These are phyloP conservation scores for Zoanthus sansibaricus DNA, from an alignment of 92 coral and sea anemone genomes.

Conservation along the genomic window DNA sequence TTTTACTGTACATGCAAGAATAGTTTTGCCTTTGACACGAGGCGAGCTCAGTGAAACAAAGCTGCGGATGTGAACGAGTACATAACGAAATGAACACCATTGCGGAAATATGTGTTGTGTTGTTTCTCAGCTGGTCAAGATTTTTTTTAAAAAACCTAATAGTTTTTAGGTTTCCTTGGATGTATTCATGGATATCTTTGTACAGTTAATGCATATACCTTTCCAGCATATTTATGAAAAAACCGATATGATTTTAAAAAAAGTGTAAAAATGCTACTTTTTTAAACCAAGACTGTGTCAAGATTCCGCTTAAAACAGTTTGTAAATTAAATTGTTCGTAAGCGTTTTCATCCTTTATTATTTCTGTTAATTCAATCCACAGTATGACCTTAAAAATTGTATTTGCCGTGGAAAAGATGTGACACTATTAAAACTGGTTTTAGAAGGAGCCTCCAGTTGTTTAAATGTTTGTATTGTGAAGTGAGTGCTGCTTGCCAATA, in stretches of 20 bases:
- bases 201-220: constrained; percentile 8
- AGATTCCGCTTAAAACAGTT: not conserved
- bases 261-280: not conserved
- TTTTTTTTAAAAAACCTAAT: no score
- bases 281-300: not conserved
- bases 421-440: not conserved
- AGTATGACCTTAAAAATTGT: not conserved
- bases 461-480: not conserved
- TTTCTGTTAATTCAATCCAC: not conserved
- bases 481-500: no score
- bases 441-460: not conserved
- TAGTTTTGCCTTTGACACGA: not conserved
- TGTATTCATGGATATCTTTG: not conserved
- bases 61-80: constrained; percentile 4
- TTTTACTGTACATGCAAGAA: not conserved
- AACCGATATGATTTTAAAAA: constrained; percentile 1
- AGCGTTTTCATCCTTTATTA: not conserved
- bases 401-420: not conserved
- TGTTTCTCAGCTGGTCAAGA: not conserved
- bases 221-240: constrained; percentile 22
- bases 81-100: not conserved
- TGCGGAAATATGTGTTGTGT: not conserved
- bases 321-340: not conserved
- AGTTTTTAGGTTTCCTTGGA: not conserved
- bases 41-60: not conserved